Evolutionary conservation across 2,797 vertebrate species (phyloP).

Genomic region (Scleropages formosus): DNA sequence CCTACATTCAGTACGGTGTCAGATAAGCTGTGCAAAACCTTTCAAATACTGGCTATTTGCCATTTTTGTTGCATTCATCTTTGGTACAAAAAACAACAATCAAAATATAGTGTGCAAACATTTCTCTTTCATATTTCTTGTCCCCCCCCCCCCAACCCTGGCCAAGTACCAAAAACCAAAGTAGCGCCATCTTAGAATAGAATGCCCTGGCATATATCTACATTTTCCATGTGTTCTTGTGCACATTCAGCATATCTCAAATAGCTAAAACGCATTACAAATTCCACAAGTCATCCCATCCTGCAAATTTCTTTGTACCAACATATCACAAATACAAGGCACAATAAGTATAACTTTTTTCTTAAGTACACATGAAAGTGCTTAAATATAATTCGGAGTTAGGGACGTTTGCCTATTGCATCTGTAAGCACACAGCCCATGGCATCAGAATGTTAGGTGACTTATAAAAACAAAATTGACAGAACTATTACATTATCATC

Average conservation of each 20-base stretch:
- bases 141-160: conserved; percentile 48
- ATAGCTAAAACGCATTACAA: conserved; percentile 87
- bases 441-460: conserved; percentile 24
- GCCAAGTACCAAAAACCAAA: conserved; percentile 71
- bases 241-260: conserved; percentile 93
- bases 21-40: conserved; percentile 99
- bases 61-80: conserved; percentile 99
- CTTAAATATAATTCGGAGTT: conserved; percentile 71
- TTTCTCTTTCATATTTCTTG: conserved; percentile 64
- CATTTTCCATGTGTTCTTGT: conserved; percentile 91
- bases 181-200: conserved; percentile 95
- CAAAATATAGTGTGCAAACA: conserved; percentile 99
- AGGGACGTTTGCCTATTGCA: conserved; percentile 68
- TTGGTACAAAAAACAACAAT: conserved; percentile 98
- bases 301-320: conserved; percentile 50
- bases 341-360: conserved; percentile 97
- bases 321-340: conserved; percentile 85
- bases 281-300: conserved; percentile 73
- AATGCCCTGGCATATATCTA: conserved; percentile 98
- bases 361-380: conserved; percentile 77
- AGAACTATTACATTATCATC: conserved; percentile 14
- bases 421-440: conserved; percentile 53
- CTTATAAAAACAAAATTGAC: conserved; percentile 20
- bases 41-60: conserved; percentile 98
- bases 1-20: conserved; percentile 99